Evolutionary conservation across 2,797 vertebrate species (phyloP).

Genomic region (Pangasius larnaudii): DNA sequence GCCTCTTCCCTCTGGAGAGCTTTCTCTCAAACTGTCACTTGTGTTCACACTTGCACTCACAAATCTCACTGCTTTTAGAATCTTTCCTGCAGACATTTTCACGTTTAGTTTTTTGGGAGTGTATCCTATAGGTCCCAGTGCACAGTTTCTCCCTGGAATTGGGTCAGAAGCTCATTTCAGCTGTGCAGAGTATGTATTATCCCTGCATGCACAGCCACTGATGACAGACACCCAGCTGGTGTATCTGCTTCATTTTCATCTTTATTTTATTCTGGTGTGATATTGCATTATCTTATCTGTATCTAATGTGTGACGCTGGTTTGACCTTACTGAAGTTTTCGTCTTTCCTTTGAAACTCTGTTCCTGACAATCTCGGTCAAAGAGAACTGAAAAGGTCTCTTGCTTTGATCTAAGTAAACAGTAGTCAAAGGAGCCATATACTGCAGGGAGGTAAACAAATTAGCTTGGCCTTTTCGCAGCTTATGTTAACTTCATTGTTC

Average conservation of each 20-base stretch:
- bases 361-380: conserved; percentile 16
- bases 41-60: neutral
- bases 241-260: neutral
- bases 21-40: neutral
- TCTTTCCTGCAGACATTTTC: conserved; percentile 3
- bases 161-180: conserved; percentile 11
- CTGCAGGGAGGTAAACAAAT: conserved; percentile 31
- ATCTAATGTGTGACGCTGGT: conserved; percentile 45
- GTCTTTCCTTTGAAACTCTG: conserved; percentile 19
- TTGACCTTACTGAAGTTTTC: conserved; percentile 11
- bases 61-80: neutral
- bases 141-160: neutral
- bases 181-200: conserved; percentile 1
- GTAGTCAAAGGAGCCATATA: conserved; percentile 1
- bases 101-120: conserved; percentile 13
- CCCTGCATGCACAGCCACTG: neutral
- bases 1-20: neutral
- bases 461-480: conserved; percentile 8
- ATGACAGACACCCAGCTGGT: conserved; percentile 20
- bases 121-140: neutral
- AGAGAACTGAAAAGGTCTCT: conserved; percentile 22
- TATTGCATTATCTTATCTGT: neutral
- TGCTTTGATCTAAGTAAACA: conserved; percentile 27
- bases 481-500: conserved; percentile 32
- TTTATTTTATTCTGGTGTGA: neutral